Percentiles rank a stretch among this genome's conserved stretches.
These are phyloP conservation scores for Pharmacophagus antenor DNA, from an alignment of 2,888 invertebrate species.

Conservation along the genomic window DNA sequence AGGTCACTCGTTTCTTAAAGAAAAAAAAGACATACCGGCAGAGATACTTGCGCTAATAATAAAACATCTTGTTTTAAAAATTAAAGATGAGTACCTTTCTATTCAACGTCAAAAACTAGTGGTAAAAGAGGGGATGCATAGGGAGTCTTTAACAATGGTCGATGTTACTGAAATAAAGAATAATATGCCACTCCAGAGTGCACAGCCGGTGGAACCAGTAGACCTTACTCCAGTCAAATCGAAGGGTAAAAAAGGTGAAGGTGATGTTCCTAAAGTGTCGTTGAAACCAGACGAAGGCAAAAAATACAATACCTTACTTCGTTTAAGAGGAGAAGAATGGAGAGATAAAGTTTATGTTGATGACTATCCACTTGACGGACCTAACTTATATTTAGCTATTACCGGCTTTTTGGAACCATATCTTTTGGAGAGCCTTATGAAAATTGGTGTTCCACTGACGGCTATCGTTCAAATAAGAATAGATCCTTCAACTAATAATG, in stretches of 20 bases:
- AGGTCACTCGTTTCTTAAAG: slow-evolving; percentile 61
- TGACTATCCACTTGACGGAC: slow-evolving; percentile 77
- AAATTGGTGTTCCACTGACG: slow-evolving; percentile 62
- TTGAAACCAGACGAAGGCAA: slow-evolving; percentile 54
- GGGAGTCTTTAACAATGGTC: slow-evolving; percentile 65
- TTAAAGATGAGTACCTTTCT: slow-evolving; percentile 69
- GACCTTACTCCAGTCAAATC: slow-evolving; percentile 42
- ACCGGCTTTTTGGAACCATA: slow-evolving; percentile 72
- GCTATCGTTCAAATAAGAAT: slow-evolving; percentile 69
- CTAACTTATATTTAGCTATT: slow-evolving; percentile 76
- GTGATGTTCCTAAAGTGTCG: slow-evolving; percentile 33
- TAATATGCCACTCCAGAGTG: slow-evolving; percentile 35
- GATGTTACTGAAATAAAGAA: slow-evolving; percentile 54
- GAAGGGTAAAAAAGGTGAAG: slow-evolving; percentile 50
- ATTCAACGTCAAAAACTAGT: slow-evolving; percentile 62
- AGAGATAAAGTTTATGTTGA: slow-evolving; percentile 75
- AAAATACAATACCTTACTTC: slow-evolving; percentile 71
- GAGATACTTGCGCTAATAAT: slow-evolving; percentile 66
- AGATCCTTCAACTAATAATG: slow-evolving; percentile 42
- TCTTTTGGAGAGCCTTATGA: slow-evolving; percentile 53
- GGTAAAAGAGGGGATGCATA: slow-evolving; percentile 61
- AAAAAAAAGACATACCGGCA: slow-evolving; percentile 65
- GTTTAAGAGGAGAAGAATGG: slow-evolving; percentile 79
- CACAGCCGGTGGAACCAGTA: slow-evolving; percentile 37
- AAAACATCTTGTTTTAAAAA: slow-evolving; percentile 67